Conservation (phyloP, 1,140 invertebrate species). For the Cylas formicarius region DNA sequence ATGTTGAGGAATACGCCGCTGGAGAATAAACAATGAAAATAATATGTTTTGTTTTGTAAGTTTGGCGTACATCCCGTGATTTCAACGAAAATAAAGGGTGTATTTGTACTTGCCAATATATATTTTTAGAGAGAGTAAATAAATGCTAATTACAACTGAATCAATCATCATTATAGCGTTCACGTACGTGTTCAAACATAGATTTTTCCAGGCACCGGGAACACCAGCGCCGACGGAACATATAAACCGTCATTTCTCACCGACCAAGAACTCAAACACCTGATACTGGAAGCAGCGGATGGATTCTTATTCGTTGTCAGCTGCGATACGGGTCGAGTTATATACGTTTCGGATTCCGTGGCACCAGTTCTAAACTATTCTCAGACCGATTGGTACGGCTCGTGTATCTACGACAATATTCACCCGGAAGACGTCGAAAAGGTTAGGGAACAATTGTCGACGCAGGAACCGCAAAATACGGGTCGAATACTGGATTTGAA, state of each 20-base stretch:
- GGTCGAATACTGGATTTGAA: constrained; percentile 95
- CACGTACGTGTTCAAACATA: too few species aligned
- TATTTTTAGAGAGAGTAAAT: too few species aligned
- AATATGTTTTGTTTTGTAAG: too few species aligned
- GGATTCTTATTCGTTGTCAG: constrained; percentile 98
- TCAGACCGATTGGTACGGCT: constrained; percentile 94
- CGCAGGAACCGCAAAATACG: constrained; percentile 92
- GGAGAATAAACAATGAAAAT: too few species aligned
- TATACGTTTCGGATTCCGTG: constrained; percentile 98
- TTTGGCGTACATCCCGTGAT: too few species aligned
- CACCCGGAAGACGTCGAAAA: constrained; percentile 99
- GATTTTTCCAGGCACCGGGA: constrained; percentile 74
- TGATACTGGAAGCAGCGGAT: constrained; percentile 98
- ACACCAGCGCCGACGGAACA: constrained; percentile 86
- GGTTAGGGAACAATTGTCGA: constrained; percentile 94
- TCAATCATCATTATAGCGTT: too few species aligned
- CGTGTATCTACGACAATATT: constrained; percentile 89
- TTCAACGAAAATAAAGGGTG: too few species aligned
- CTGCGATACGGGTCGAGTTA: constrained; percentile 93
- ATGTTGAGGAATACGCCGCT: too few species aligned
- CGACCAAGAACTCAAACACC: constrained; percentile 97
- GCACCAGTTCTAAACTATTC: constrained; percentile 95
- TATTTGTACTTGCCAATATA: too few species aligned
- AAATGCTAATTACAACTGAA: too few species aligned
- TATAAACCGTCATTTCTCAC: constrained; percentile 99